A percentile compares a stretch with the other conserved stretches of the same genome.
Evolutionary conservation across 2,797 vertebrate species (phyloP).

Genomic region (Clarias pachynema): DNA sequence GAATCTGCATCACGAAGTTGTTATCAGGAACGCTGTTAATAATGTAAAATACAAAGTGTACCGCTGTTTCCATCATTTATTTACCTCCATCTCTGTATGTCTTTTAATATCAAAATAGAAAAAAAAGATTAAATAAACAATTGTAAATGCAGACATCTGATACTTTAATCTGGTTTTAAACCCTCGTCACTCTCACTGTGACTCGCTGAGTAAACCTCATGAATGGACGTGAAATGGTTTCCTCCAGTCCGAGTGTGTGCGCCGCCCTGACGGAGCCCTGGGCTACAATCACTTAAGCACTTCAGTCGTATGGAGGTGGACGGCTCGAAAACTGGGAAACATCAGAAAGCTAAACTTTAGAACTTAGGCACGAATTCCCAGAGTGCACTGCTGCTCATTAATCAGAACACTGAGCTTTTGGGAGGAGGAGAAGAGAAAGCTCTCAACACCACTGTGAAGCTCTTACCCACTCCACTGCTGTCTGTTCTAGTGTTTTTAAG

Average conservation of each 20-base stretch:
- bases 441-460: background rate
- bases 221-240: background rate
- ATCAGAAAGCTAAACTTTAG: slow-evolving; percentile 6
- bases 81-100: no score
- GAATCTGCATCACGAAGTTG: background rate
- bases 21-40: background rate
- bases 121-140: background rate
- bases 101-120: background rate
- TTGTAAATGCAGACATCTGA: background rate
- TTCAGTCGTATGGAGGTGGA: slow-evolving; percentile 1
- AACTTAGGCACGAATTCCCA: slow-evolving; percentile 45
- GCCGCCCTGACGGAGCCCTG: background rate
- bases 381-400: slow-evolving; percentile 32
- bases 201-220: background rate
- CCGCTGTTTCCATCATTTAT: no score
- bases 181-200: background rate
- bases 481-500: slow-evolving; percentile 5
- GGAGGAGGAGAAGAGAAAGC: background rate
- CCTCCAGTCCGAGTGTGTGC: background rate
- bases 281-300: background rate
- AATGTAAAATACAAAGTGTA: background rate
- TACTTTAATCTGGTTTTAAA: background rate
- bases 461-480: background rate
- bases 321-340: background rate
- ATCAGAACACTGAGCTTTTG: slow-evolving; percentile 28